Percentiles rank a stretch among this genome's conserved stretches.
These are phyloP conservation scores for Pantelozetes paolii DNA, from an alignment of 2,888 invertebrate genomes.

Conservation along the genomic window DNA sequence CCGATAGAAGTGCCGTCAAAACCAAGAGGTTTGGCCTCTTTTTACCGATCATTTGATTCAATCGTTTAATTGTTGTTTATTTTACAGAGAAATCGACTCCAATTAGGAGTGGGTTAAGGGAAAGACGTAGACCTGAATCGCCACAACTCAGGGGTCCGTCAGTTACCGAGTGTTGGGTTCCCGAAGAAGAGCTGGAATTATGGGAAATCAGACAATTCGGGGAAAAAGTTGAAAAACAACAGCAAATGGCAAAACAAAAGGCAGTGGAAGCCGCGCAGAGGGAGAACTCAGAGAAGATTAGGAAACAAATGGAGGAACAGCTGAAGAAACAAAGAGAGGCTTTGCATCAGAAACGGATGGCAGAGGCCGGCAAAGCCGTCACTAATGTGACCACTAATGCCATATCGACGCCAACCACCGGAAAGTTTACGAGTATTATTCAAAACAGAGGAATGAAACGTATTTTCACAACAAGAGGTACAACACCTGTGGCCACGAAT, in stretches of 20 bases:
- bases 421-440: conserved; percentile 39
- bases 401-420: conserved; percentile 19
- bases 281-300: conserved; percentile 50
- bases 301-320: conserved; percentile 51
- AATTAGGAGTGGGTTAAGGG: conserved; percentile 81
- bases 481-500: conserved; percentile 46
- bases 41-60: too few relatives aligned
- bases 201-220: conserved; percentile 95
- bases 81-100: conserved; percentile 76
- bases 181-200: conserved; percentile 87
- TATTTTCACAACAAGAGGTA: conserved; percentile 30
- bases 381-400: conserved; percentile 21
- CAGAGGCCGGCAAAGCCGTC: conserved; percentile 46
- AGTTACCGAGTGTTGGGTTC: conserved; percentile 89
- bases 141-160: conserved; percentile 91
- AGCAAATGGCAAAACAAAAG: conserved; percentile 54
- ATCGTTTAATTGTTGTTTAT: too few relatives aligned
- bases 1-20: conserved; percentile 89
- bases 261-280: conserved; percentile 57
- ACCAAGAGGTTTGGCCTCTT: conserved; percentile 32
- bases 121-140: conserved; percentile 86
- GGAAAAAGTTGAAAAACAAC: conserved; percentile 60
- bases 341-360: conserved; percentile 73
- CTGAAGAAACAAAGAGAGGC: conserved; percentile 79
- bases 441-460: conserved; percentile 36